Evolutionary conservation across 2,113 vertebrate genomes (phyloP), one percentile per base, ranked within the genome.

Genomic region (Saimiri boliviensis): DNA sequence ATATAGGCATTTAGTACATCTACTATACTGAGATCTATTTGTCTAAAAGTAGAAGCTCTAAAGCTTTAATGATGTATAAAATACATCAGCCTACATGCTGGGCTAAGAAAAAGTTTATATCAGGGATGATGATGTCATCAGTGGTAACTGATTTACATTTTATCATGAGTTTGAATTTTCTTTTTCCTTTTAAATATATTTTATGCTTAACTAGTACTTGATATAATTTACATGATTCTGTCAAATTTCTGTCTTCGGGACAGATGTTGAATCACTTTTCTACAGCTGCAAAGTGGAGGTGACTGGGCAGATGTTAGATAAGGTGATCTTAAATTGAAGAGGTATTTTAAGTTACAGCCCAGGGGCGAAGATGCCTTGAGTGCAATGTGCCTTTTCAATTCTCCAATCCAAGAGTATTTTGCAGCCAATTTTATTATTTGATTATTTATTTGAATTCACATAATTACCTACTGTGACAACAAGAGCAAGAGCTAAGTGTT

Each of bases 41-140:
- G 19, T 95, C 71, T 95, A 73, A 81, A 96, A 68, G 3, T 16
- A 93, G 21, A 47, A 86, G 54, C 77, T 96, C 74, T 86, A 93
- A 94, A 92, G 17, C n/a, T 74, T 96, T 94, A 96, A 92, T 88
- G 71, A 90, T 95, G 35, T 91, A 42, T 58, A 91, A 92, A 92
- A 63, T 37, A 73, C 17, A 82, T 52, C 25, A 85, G 19, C 1
- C 25, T 81, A 37, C 20, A 85, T 93, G 11, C n/a, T 89, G 19
- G 40, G 3, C 20, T 83, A 13, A 89, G 49, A 25, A 93, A 85
- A 95, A 60, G 68, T 58, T 54, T 45, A 47, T 45, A 63, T 19
- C 35, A 86, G 40, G 8, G n/a, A 93, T 71, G 27, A 89, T 93
- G 84, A 95, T 73, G 23, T 56, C 52, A 90, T 87, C 17, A 56